These are phyloP conservation scores for Volucella inflata DNA, from an alignment of 2,888 invertebrate species.

Conservation along the genomic window DNA sequence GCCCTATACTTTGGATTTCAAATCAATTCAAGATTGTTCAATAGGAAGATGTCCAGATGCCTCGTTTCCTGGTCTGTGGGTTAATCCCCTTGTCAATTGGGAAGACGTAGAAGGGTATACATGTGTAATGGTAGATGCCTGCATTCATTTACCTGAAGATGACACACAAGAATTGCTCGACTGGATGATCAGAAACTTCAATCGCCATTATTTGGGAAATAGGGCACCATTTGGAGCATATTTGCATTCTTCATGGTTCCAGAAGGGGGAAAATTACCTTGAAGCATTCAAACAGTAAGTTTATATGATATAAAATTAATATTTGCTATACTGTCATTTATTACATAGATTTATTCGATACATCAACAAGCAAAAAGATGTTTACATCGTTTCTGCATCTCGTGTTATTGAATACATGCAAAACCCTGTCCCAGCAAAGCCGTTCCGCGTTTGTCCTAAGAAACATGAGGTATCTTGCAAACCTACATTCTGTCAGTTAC, in stretches of 20 bases:
- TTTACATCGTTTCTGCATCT: slow-evolving; percentile 85
- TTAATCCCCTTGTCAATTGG: slow-evolving; percentile 86
- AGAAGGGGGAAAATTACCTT: slow-evolving; percentile 83
- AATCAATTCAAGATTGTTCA: slow-evolving; percentile 85
- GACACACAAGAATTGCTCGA: slow-evolving; percentile 85
- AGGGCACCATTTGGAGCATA: slow-evolving; percentile 88
- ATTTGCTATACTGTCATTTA: slow-evolving; percentile 45
- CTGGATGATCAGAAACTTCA: slow-evolving; percentile 87
- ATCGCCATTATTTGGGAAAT: slow-evolving; percentile 86
- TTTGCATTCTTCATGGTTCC: slow-evolving; percentile 88
- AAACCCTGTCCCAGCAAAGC: slow-evolving; percentile 80
- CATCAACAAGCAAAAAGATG: slow-evolving; percentile 85
- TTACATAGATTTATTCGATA: slow-evolving; percentile 86
- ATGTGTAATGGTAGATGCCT: slow-evolving; percentile 86
- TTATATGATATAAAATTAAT: background rate
- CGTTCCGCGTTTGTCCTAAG: slow-evolving; percentile 80
- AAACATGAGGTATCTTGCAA: slow-evolving; percentile 78
- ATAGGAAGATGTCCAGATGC: slow-evolving; percentile 85
- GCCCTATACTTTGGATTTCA: slow-evolving; percentile 87
- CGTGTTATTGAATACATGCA: slow-evolving; percentile 80
- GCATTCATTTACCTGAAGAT: slow-evolving; percentile 83
- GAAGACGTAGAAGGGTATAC: slow-evolving; percentile 83
- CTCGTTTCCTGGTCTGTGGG: slow-evolving; percentile 86
- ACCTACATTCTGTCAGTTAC: slow-evolving; percentile 79
- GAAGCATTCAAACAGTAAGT: slow-evolving; percentile 84